Evolutionary conservation across 2,888 invertebrate species (phyloP).

Genomic region (Mimachlamys varia): DNA sequence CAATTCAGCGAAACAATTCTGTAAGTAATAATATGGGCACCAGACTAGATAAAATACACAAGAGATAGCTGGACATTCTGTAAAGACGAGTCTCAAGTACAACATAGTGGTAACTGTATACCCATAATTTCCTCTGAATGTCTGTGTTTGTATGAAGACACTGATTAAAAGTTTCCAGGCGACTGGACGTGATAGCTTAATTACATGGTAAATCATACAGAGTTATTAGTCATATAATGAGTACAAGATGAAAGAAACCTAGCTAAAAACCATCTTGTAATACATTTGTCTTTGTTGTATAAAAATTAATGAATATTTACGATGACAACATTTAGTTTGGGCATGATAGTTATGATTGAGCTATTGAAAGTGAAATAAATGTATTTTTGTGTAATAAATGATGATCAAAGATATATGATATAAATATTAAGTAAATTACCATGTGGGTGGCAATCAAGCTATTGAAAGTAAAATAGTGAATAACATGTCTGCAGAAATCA

Average conservation of each 20-base stretch:
- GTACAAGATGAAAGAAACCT: not conserved
- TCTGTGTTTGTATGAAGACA: slow-evolving; percentile 2
- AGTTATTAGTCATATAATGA: not conserved
- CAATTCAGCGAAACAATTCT: not conserved
- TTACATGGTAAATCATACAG: not conserved
- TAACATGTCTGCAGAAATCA: too few relatives aligned
- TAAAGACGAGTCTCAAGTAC: not conserved
- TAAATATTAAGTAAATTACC: too few relatives aligned
- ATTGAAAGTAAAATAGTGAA: too few relatives aligned
- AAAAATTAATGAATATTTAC: not conserved
- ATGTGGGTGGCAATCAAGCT: too few relatives aligned
- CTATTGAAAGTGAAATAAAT: too few relatives aligned
- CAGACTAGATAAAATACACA: not conserved
- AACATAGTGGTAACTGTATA: not conserved
- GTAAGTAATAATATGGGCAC: not conserved
- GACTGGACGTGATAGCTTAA: not conserved
- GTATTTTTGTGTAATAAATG: too few relatives aligned
- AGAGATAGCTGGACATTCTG: not conserved
- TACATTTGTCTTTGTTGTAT: not conserved
- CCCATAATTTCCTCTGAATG: not conserved
- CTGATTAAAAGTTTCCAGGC: not conserved
- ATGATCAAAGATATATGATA: too few relatives aligned
- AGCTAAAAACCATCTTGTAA: not conserved
- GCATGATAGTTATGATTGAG: too few relatives aligned
- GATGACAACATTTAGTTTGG: not conserved